phyloP scores from a whole-genome alignment of 1,140 invertebrate species.

The Coptotermes formosanus region DNA sequence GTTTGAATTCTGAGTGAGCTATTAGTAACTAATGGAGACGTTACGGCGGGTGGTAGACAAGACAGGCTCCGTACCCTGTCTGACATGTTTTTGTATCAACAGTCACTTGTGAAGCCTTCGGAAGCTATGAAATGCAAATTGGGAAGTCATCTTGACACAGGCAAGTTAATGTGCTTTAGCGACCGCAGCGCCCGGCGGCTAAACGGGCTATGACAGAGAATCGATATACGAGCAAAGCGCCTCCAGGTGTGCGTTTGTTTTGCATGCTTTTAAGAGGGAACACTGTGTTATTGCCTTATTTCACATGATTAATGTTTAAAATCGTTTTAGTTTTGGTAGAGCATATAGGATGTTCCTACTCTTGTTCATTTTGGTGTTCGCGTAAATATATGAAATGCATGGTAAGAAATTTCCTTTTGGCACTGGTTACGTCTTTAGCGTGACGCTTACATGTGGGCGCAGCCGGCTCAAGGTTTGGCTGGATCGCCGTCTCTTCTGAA shows the following conservation, averaged over 20 bases:
- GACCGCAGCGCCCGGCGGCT: not conserved
- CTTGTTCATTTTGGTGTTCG: too few species aligned
- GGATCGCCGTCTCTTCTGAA: too few species aligned
- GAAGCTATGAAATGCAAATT: slow-evolving; percentile 18
- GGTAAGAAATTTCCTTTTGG: too few species aligned
- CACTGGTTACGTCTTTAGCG: too few species aligned
- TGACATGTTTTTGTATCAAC: slow-evolving; percentile 16
- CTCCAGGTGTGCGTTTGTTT: not conserved
- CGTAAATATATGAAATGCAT: too few species aligned
- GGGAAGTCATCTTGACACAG: not conserved
- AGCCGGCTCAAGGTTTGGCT: too few species aligned
- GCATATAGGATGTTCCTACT: too few species aligned
- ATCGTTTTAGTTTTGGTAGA: too few species aligned
- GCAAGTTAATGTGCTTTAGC: not conserved
- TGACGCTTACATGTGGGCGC: too few species aligned
- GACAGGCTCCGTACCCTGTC: not conserved
- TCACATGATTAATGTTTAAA: too few species aligned
- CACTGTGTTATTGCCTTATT: too few species aligned
- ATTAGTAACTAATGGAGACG: not conserved
- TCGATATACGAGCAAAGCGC: not conserved
- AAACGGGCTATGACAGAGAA: slow-evolving; percentile 4
- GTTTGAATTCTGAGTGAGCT: not conserved
- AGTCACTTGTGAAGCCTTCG: not conserved
- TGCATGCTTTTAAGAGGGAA: not conserved
- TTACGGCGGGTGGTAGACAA: not conserved